phyloP scores from a whole-genome alignment of 2,888 invertebrate species.

The Stenodera caucasica region DNA sequence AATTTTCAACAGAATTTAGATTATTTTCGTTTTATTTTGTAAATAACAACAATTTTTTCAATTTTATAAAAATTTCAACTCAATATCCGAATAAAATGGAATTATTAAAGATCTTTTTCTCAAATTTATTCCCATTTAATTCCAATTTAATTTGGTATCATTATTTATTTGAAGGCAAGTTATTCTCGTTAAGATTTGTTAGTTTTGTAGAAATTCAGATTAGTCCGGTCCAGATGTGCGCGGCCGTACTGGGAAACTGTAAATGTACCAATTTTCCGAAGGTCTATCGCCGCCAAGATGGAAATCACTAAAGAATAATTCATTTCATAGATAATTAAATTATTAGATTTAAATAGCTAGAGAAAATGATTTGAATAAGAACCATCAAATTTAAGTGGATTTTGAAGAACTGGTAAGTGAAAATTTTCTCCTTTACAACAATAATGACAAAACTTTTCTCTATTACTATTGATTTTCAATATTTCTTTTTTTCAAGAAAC shows the following conservation, averaged over 20 bases:
- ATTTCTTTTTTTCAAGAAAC: no score
- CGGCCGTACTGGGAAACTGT: conserved; percentile 43
- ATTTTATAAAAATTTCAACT: no score
- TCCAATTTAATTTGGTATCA: no score
- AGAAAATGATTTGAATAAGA: background rate
- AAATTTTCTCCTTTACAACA: background rate
- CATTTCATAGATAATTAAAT: conserved; percentile 23
- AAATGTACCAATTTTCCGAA: conserved; percentile 48
- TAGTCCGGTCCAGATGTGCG: conserved; percentile 17
- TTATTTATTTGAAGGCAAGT: no score
- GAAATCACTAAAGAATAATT: conserved; percentile 46
- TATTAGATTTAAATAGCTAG: background rate
- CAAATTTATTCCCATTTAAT: no score
- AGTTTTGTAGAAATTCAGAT: conserved; percentile 9
- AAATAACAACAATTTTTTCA: no score
- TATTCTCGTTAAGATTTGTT: no score
- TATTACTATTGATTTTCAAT: background rate
- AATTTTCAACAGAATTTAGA: no score
- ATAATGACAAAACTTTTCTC: background rate
- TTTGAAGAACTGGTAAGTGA: background rate
- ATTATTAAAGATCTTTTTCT: no score
- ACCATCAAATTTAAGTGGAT: background rate
- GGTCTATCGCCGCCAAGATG: conserved; percentile 51
- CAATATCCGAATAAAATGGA: no score
- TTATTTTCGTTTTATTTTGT: no score